Conservation (phyloP, 2,797 vertebrate genomes). For the Pteropus rufus region DNA sequence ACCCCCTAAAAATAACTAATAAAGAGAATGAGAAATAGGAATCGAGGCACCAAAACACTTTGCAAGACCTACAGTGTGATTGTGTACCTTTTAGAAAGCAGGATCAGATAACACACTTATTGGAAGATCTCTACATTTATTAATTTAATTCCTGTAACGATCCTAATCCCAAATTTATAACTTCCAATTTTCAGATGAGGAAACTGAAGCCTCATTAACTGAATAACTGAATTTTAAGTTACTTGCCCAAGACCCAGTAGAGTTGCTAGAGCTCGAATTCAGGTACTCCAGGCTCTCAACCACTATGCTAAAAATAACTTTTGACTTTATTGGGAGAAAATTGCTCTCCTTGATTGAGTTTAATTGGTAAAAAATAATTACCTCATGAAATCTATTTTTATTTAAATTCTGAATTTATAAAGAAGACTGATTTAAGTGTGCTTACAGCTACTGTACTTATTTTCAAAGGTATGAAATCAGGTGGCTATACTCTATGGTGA, state of each 20-base stretch:
- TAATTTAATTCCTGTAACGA: background rate
- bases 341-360: background rate
- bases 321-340: background rate
- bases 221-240: background rate
- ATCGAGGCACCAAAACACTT: background rate
- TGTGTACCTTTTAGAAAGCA: background rate
- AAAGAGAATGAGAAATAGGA: background rate
- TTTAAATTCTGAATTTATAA: constrained; percentile 29
- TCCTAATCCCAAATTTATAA: background rate
- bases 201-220: background rate
- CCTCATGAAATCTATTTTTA: background rate
- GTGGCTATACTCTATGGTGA: background rate
- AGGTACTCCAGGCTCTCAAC: background rate
- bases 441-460: background rate
- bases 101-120: background rate
- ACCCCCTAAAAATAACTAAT: background rate
- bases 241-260: background rate
- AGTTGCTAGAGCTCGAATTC: background rate
- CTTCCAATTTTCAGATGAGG: background rate
- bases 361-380: background rate
- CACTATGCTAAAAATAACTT: background rate
- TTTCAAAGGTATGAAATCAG: constrained; percentile 3
- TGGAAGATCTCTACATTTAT: background rate
- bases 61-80: background rate
- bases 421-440: background rate